phyloP scores from a whole-genome alignment of 2,888 invertebrate species.

The Phania funesta region DNA sequence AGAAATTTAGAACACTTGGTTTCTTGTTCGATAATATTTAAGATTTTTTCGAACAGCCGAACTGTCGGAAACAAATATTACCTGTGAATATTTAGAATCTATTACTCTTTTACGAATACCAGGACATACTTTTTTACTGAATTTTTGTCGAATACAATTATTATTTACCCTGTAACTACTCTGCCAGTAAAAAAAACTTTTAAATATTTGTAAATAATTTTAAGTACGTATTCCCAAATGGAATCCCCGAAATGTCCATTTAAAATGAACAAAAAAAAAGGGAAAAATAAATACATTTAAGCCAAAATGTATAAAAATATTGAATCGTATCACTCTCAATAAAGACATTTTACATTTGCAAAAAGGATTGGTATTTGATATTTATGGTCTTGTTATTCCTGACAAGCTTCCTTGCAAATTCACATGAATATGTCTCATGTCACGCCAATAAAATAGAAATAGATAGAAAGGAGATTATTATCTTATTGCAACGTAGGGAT shows the following conservation, averaged over 20 bases:
- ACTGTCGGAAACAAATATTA: too few species aligned
- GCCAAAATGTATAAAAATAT: slow-evolving; percentile 22
- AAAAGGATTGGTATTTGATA: slow-evolving; percentile 50
- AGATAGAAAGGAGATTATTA: slow-evolving; percentile 21
- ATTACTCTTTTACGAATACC: too few species aligned
- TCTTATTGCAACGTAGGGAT: slow-evolving; percentile 17
- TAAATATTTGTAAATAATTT: neutral
- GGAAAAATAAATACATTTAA: slow-evolving; percentile 22
- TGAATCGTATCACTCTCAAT: slow-evolving; percentile 41
- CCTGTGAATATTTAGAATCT: too few species aligned
- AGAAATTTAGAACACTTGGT: too few species aligned
- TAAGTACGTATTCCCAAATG: slow-evolving; percentile 27
- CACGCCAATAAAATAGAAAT: slow-evolving; percentile 52
- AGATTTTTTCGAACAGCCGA: too few species aligned
- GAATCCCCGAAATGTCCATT: slow-evolving; percentile 35
- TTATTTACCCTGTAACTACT: too few species aligned
- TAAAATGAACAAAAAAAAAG: neutral
- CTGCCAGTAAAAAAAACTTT: too few species aligned
- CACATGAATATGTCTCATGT: slow-evolving; percentile 59
- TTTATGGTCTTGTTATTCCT: slow-evolving; percentile 25
- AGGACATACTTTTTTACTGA: too few species aligned
- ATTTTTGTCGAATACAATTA: too few species aligned
- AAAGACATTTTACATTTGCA: slow-evolving; percentile 34
- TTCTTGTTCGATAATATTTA: too few species aligned
- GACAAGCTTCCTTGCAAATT: slow-evolving; percentile 39